Evolutionary conservation across 2,113 vertebrate species (phyloP).

Genomic region (Cryptotis parvus): DNA sequence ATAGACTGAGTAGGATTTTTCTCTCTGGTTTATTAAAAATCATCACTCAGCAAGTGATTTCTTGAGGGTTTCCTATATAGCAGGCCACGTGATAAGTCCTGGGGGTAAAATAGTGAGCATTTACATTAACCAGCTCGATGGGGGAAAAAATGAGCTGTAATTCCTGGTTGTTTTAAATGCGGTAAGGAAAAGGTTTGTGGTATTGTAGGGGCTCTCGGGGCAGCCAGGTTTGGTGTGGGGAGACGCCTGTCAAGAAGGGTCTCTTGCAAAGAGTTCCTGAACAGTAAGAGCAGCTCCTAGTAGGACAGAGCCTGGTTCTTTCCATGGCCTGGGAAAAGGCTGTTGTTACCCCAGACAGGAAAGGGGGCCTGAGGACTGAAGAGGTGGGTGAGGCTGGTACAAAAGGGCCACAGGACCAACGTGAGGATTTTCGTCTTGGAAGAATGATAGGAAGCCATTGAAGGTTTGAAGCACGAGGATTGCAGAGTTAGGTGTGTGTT

Average conservation of each 20-base stretch:
- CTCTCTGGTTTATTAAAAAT: conserved; percentile 11
- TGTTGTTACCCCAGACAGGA: not conserved
- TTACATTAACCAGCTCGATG: conserved; percentile 22
- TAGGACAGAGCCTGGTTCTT: not conserved
- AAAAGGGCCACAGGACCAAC: not conserved
- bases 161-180: not conserved
- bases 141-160: not conserved
- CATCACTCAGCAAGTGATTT: conserved; percentile 55
- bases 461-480: not conserved
- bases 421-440: not conserved
- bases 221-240: not conserved
- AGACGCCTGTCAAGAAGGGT: not conserved
- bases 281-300: not conserved
- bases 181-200: not conserved
- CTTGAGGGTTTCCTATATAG: not conserved
- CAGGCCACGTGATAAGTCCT: not conserved
- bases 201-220: not conserved
- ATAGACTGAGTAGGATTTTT: conserved; percentile 6
- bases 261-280: not conserved
- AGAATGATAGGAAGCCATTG: not conserved
- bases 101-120: conserved; percentile 32
- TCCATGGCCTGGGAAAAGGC: not conserved
- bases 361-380: not conserved
- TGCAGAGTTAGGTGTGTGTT: conserved; percentile 32
- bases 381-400: not conserved